A percentile compares a stretch with the other conserved stretches of the same genome.
Evolutionary conservation across 2,888 invertebrate genomes (phyloP).

Genomic region (Pyrrhosoma nymphula): DNA sequence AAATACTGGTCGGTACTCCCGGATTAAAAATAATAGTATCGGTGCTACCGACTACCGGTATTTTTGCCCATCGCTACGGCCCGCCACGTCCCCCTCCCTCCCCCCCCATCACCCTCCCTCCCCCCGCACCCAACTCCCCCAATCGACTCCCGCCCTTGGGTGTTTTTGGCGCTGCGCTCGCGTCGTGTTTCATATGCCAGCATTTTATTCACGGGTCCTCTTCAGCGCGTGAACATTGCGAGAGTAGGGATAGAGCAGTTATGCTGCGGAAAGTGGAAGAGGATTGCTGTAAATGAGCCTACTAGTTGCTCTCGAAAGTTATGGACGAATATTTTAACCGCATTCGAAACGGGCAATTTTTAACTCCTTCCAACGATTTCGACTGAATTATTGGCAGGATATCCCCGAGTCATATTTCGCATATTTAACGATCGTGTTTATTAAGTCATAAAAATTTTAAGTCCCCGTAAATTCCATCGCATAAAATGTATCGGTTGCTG

Average conservation of each 20-base stretch:
- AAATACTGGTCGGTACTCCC: too few species aligned
- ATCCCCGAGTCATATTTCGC: not conserved
- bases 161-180: not conserved
- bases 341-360: not conserved
- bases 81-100: not conserved
- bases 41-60: too few species aligned
- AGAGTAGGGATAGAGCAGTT: not conserved
- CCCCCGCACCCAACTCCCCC: too few species aligned
- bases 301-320: not conserved
- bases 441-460: not conserved
- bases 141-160: too few species aligned
- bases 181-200: not conserved
- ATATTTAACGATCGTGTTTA: slow-evolving; percentile 1
- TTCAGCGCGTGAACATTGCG: not conserved
- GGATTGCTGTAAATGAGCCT: not conserved
- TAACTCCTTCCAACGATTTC: not conserved
- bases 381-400: not conserved
- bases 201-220: not conserved
- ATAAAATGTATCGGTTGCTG: not conserved
- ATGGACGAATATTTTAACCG: not conserved
- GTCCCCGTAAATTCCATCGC: not conserved
- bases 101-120: not conserved
- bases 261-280: not conserved
- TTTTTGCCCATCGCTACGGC: not conserved
- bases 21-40: too few species aligned